Percentiles rank a stretch among this genome's conserved stretches.
Conservation (phyloP, 2,888 invertebrate species). For the Sisyra nigra region DNA sequence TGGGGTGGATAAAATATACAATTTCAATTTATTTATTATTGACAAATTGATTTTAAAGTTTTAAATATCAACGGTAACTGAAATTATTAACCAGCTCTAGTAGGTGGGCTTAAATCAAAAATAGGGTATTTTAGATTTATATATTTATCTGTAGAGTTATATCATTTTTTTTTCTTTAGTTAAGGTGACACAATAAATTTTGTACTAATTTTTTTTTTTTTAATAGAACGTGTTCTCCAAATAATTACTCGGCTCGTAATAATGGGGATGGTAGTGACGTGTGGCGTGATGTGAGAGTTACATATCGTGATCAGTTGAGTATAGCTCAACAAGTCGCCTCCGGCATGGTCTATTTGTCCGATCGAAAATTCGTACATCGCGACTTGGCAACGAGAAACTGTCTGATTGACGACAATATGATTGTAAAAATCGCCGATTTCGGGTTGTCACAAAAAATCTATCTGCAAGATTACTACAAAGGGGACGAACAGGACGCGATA, state of each 20-base stretch:
- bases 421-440: slow-evolving; percentile 95
- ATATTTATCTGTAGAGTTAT: too few species aligned
- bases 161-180: background rate
- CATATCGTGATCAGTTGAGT: slow-evolving; percentile 66
- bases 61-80: too few species aligned
- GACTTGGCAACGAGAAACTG: slow-evolving; percentile 94
- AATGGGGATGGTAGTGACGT: slow-evolving; percentile 37
- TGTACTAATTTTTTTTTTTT: background rate
- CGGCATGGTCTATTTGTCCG: slow-evolving; percentile 90
- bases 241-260: slow-evolving; percentile 58
- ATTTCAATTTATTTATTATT: too few species aligned
- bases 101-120: too few species aligned
- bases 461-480: slow-evolving; percentile 88
- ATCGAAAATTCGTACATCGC: slow-evolving; percentile 87
- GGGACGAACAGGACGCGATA: slow-evolving; percentile 88
- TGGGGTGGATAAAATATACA: too few species aligned
- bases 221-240: slow-evolving; percentile 58
- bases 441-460: slow-evolving; percentile 92
- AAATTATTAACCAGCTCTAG: too few species aligned
- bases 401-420: slow-evolving; percentile 83
- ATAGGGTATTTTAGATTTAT: too few species aligned
- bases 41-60: too few species aligned
- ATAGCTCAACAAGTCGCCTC: slow-evolving; percentile 81
- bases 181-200: background rate
- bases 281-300: slow-evolving; percentile 50